Conservation (phyloP, 2,888 invertebrate genomes). For the Sesamia inferens region DNA sequence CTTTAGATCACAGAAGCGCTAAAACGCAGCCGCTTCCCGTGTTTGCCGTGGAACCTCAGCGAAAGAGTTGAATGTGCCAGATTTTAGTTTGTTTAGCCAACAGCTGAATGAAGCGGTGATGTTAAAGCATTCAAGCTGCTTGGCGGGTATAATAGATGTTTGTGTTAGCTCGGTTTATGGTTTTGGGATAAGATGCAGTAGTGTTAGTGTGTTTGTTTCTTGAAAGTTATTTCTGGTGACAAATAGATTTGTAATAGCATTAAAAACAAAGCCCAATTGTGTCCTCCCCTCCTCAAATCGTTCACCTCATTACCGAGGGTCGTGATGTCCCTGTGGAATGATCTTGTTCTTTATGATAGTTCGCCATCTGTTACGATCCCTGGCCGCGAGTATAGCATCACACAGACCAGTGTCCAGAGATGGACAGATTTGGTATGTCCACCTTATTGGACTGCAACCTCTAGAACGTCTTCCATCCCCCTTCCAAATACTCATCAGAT, state of each 20-base stretch:
- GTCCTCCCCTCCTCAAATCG: no score
- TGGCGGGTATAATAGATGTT: conserved; percentile 17
- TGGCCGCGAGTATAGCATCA: no score
- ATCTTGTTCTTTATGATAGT: no score
- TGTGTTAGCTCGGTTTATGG: conserved; percentile 2
- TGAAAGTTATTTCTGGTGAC: neutral
- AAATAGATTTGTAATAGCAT: neutral
- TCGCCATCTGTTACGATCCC: no score
- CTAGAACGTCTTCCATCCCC: no score
- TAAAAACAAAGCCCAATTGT: neutral
- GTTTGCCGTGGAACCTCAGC: conserved; percentile 48
- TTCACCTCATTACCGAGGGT: no score
- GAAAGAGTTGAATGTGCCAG: conserved; percentile 42
- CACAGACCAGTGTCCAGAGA: no score
- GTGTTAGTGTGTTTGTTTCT: neutral
- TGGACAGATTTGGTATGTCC: no score
- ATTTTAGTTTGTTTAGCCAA: conserved; percentile 52
- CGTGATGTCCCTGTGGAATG: no score
- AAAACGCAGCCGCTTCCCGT: conserved; percentile 54
- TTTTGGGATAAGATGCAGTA: neutral
- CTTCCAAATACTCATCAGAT: no score
- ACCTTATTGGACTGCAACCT: no score
- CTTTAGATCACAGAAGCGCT: conserved; percentile 58
- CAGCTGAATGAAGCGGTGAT: conserved; percentile 55
- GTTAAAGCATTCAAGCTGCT: conserved; percentile 44